These are phyloP conservation scores for Diplodus puntazzo DNA, from an alignment of 2,797 vertebrate genomes.

Conservation along the genomic window DNA sequence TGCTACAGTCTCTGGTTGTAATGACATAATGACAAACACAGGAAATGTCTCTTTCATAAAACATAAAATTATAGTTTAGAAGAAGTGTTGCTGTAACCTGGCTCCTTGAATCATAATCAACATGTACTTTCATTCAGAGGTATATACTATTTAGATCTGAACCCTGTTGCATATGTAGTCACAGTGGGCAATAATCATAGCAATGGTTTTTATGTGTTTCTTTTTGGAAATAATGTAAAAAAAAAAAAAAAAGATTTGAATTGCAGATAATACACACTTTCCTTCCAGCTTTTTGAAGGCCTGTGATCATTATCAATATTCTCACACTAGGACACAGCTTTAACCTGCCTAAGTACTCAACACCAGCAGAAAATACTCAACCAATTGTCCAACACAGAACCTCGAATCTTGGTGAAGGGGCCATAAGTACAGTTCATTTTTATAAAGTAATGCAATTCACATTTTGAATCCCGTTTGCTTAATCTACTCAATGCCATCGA, in stretches of 20 bases:
- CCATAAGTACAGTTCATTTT: slow-evolving; percentile 4
- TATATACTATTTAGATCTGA: neutral
- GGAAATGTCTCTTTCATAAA: neutral
- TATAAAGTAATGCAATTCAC: neutral
- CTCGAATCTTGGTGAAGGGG: slow-evolving; percentile 4
- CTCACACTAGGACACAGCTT: slow-evolving; percentile 1
- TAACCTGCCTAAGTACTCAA: slow-evolving; percentile 16
- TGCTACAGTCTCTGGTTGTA: neutral
- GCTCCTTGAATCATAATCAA: neutral
- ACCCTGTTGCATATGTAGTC: neutral
- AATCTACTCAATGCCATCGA: neutral
- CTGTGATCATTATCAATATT: slow-evolving; percentile 4
- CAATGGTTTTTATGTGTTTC: neutral
- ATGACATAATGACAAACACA: slow-evolving; percentile 17
- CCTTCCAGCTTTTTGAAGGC: slow-evolving; percentile 6
- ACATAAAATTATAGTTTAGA: neutral
- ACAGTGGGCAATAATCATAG: neutral
- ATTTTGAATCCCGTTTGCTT: slow-evolving; percentile 20
- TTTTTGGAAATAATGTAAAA: neutral
- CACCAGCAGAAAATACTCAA: slow-evolving; percentile 1
- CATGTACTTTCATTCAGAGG: neutral
- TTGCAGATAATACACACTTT: neutral
- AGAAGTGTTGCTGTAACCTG: neutral
- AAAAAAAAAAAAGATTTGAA: too few species aligned
- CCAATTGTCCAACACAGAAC: slow-evolving; percentile 1